Conservation (phyloP, 1,140 invertebrate genomes). For the Sarcophaga peregrina region DNA sequence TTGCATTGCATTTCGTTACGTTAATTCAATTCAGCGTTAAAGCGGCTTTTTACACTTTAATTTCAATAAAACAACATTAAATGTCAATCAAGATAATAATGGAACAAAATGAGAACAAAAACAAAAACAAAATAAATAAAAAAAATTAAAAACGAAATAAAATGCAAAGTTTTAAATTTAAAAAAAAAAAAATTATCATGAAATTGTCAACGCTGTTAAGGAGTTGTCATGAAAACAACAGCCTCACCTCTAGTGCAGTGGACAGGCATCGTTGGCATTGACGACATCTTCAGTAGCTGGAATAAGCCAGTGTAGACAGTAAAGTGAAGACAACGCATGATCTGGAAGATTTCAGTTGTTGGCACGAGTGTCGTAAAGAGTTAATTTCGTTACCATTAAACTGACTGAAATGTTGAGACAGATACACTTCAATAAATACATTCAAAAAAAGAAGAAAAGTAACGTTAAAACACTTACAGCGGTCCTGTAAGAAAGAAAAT, state of each 20-base stretch:
- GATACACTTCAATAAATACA: slow-evolving; percentile 27
- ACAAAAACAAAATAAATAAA: not conserved
- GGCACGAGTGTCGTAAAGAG: slow-evolving; percentile 38
- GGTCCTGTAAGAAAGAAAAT: no score
- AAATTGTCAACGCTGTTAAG: slow-evolving; percentile 39
- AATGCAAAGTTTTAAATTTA: not conserved
- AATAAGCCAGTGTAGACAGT: not conserved
- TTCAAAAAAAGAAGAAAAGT: no score
- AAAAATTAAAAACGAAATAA: not conserved
- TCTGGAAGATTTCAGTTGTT: slow-evolving; percentile 22
- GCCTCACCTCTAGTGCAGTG: not conserved
- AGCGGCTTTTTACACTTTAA: slow-evolving; percentile 42
- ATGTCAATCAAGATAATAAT: slow-evolving; percentile 44
- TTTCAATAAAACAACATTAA: slow-evolving; percentile 45
- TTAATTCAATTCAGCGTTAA: slow-evolving; percentile 20
- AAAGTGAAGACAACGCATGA: not conserved
- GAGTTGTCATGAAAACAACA: slow-evolving; percentile 17
- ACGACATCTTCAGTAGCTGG: not conserved
- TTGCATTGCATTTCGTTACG: slow-evolving; percentile 22
- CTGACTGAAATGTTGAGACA: slow-evolving; percentile 32
- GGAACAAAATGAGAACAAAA: not conserved
- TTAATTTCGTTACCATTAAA: slow-evolving; percentile 30
- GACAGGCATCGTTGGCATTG: not conserved
- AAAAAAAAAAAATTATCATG: slow-evolving; percentile 31
- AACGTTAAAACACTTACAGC: no score